These are phyloP conservation scores for Philonicus albiceps DNA, from an alignment of 2,888 invertebrate species.

Conservation along the genomic window DNA sequence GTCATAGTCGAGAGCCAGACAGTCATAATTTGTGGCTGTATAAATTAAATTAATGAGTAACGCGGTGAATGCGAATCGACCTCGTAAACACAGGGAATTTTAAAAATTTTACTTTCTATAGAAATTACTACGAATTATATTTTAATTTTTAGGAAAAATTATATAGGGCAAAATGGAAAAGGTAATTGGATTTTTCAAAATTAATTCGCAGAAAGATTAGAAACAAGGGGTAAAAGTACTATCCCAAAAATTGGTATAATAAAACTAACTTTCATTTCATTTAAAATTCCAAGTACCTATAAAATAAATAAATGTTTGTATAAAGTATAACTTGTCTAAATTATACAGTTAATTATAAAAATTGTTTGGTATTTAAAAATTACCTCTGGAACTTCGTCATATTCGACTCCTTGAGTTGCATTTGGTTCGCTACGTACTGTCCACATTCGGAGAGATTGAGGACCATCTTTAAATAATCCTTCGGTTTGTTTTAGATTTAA, in stretches of 20 bases:
- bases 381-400: slow-evolving; percentile 80
- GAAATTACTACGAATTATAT: not conserved
- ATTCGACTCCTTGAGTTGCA: slow-evolving; percentile 79
- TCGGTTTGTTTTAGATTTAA: slow-evolving; percentile 78
- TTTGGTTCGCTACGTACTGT: slow-evolving; percentile 79
- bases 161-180: no score
- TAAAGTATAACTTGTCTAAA: no score
- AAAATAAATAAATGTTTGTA: no score
- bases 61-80: not conserved
- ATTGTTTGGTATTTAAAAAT: no score
- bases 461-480: slow-evolving; percentile 78
- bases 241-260: not conserved
- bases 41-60: not conserved
- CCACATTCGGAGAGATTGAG: slow-evolving; percentile 75
- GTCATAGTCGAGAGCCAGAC: not conserved
- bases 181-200: no score
- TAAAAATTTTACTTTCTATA: not conserved
- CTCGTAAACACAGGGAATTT: not conserved
- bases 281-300: no score
- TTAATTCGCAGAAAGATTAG: no score
- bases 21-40: not conserved
- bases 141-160: not conserved
- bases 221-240: not conserved
- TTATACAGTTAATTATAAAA: no score
- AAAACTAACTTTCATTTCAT: not conserved